Conservation (phyloP, 2,113 vertebrate species). For the Prietella phreatophila region DNA sequence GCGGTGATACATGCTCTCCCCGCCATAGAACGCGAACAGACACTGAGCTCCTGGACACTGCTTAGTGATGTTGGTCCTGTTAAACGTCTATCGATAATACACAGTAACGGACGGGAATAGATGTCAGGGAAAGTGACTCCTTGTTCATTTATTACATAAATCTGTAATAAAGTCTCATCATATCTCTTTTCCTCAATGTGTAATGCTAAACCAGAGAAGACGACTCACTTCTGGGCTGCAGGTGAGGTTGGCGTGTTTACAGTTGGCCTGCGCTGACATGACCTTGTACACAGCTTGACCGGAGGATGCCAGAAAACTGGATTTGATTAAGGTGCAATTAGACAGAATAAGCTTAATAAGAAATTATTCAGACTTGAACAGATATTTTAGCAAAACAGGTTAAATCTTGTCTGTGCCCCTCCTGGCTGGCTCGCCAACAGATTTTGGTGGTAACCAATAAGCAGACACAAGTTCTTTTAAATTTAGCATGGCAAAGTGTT, state of each 20-base stretch:
- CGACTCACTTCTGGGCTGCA: constrained; percentile 81
- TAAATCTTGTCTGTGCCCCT: background rate
- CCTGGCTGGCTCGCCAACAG: background rate
- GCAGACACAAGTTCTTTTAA: background rate
- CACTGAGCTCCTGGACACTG: constrained; percentile 80
- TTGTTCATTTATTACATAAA: background rate
- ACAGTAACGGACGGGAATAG: background rate
- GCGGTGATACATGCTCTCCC: constrained; percentile 80
- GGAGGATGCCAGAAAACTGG: constrained; percentile 86
- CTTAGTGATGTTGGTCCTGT: constrained; percentile 74
- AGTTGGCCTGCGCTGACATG: constrained; percentile 72
- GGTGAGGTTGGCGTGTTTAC: constrained; percentile 78
- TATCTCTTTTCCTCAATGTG: background rate
- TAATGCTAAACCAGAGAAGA: background rate
- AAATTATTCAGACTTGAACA: background rate
- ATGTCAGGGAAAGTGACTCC: background rate
- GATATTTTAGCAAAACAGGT: background rate
- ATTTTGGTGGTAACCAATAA: background rate
- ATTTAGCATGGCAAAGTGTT: background rate
- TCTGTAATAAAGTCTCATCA: background rate
- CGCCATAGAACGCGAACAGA: constrained; percentile 86
- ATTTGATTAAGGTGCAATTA: constrained; percentile 24
- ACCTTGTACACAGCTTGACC: constrained; percentile 86
- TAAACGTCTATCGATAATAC: constrained; percentile 75
- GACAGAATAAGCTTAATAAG: constrained; percentile 21